A percentile compares a stretch with the other conserved stretches of the same genome.
phyloP scores from a whole-genome alignment of 2,888 invertebrate species.

The Allacma fusca region DNA sequence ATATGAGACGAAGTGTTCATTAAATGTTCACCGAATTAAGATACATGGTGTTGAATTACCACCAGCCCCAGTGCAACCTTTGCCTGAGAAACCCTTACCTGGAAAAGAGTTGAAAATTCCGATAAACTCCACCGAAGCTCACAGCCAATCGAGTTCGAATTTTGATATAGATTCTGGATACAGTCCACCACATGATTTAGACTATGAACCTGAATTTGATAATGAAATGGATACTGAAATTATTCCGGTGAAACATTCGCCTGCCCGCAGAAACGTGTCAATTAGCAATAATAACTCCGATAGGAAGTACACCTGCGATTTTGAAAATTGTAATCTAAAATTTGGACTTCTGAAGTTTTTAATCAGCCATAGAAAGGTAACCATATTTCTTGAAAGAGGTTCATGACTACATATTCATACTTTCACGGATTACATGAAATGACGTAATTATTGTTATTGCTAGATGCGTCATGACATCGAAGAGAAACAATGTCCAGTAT shows the following conservation, averaged over 20 bases:
- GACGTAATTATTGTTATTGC: not conserved
- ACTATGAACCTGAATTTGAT: slow-evolving; percentile 19
- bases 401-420: too few species aligned
- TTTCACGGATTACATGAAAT: too few species aligned
- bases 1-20: slow-evolving; percentile 8
- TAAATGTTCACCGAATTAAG: slow-evolving; percentile 37
- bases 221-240: not conserved
- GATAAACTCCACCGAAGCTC: not conserved
- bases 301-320: slow-evolving; percentile 1
- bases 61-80: not conserved
- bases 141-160: not conserved
- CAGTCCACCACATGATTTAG: slow-evolving; percentile 1
- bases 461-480: slow-evolving; percentile 33
- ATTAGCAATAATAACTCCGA: not conserved
- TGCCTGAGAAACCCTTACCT: not conserved
- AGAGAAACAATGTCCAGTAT: slow-evolving; percentile 26
- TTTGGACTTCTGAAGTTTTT: slow-evolving; percentile 22
- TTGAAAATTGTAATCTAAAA: slow-evolving; percentile 15
- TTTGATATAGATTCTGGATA: not conserved
- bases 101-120: too few species aligned
- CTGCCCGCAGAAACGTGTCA: not conserved
- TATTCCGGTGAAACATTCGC: not conserved
- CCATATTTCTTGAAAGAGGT: not conserved
- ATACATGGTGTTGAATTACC: slow-evolving; percentile 36
- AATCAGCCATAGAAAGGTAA: slow-evolving; percentile 30